Evolutionary conservation across 2,888 invertebrate species (phyloP), one percentile per base, ranked within the genome.

Genomic region (Drosophila neonasuta): DNA sequence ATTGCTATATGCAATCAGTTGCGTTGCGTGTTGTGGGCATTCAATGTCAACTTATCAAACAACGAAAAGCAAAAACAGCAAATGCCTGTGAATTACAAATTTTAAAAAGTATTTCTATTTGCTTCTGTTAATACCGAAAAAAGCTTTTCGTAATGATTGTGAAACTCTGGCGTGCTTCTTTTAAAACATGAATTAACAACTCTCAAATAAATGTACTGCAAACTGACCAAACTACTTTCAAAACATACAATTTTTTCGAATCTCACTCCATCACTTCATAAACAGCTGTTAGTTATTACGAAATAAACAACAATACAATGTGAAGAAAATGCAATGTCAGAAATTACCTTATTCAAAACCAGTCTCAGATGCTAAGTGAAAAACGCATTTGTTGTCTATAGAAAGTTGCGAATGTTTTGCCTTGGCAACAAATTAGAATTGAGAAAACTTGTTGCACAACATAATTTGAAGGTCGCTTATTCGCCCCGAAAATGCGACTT

Each of bases 281-380:
- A 64, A 71, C 61, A 76, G 77, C 77, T 74, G 77, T 62, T 58
- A 20, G 29, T 45, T 57, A 62, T 77, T 77, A 55, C 65, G 60
- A 77, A 58, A 66, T 46, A 39, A 62, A 39, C 13, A 34, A 36
- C 34, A 34, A 34, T 34, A 44, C 17, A 61, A 29, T 60, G 52
- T n/a, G 55, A 44, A 42, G 68, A 71, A 80, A 85, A 62, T 48
- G 17, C 30, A 58, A 57, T 63, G 52, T 71, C 83, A 87, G 86
- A 88, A 88, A 87, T 78, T 76, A 83, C 86, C 85, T 87, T 88
- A 88, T 75, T 79, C 86, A 74, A 80, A 85, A 79, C 85, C 54
- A 51, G 39, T 24, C 36, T 6, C 30, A 44, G 42, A 8, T 55
- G 59, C 29, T 45, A 67, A 64, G 66, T 74, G 67, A 61, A 68